Evolutionary conservation across 2,888 invertebrate species (phyloP), one percentile per base, ranked within the genome.

Genomic region (Danaus chrysippus): DNA sequence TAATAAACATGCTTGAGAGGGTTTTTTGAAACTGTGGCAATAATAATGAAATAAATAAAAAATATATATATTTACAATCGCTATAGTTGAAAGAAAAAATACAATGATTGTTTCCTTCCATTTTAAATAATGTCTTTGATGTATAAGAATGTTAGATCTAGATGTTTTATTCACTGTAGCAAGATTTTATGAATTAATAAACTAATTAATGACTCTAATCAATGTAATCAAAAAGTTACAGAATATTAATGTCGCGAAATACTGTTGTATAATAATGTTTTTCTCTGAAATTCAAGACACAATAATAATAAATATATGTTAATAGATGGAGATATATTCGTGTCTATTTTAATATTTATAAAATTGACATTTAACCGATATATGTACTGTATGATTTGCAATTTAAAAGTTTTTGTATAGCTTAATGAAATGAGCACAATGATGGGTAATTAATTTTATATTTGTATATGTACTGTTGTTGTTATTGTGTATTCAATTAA

Each of bases 101-200:
- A 9, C 53, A 53, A 58, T 58, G 58, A 52, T 52, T 42, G 58
- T 58, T 52, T 23, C 42, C 58, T 53, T 41, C 42, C 41, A 58
- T 52, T 52, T 58, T 17, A 8, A 58, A 42, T 23, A 46, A n/a
- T 13, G 13, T 46, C 6, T n/a, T 46, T 15, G 5, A 5, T 46
- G n/a, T 12, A 46, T 15, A 15, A 6, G 10, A 5, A 15, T 46
- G 23, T 34, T 34, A 34, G 23, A 3, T 2, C 3, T 34, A 34
- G 23, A 8, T 8, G 23, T 34, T 34, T 34, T 34, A 34, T 15
- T 46, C 46, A 46, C 6, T n/a, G 46, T 46, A 46, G 46, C 13
- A 15, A 15, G 12, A 34, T 0, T 46, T n/a, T 8, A 17, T 17
- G 15, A 49, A 49, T 17, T 49, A 17, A 17, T 49, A 10, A 17